Evolutionary conservation across 2,888 invertebrate species (phyloP).

Genomic region (Pomacea canaliculata): DNA sequence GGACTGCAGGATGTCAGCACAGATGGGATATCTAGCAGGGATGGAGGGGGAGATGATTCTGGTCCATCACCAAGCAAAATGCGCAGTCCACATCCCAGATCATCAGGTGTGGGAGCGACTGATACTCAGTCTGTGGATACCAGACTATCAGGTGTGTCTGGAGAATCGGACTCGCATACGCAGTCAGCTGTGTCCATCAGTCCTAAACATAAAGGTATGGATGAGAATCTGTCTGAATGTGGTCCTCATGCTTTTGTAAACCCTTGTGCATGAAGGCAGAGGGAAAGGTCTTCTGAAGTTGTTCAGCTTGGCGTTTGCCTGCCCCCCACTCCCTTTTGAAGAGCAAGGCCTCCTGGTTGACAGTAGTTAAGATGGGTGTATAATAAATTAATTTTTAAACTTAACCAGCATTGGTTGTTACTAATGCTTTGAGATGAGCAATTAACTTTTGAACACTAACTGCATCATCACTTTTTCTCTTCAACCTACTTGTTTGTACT

Average conservation of each 20-base stretch:
- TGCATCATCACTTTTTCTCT: no score
- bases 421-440: no score
- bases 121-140: constrained; percentile 32
- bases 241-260: no score
- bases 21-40: not conserved
- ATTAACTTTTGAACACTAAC: no score
- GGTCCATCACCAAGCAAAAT: constrained; percentile 17
- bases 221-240: not conserved
- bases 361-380: no score
- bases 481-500: no score
- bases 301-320: not conserved
- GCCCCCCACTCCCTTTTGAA: not conserved
- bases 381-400: no score
- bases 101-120: constrained; percentile 7
- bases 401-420: no score
- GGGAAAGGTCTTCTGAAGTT: not conserved
- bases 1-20: constrained; percentile 5
- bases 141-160: constrained; percentile 29
- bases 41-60: constrained; percentile 3
- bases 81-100: constrained; percentile 4
- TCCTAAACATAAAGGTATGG: constrained; percentile 32
- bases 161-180: constrained; percentile 37
- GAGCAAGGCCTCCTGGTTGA: no score
- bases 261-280: no score
- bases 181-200: constrained; percentile 40